These are phyloP conservation scores for Bucco capensis DNA, from an alignment of 2,113 vertebrate species.

Conservation along the genomic window DNA sequence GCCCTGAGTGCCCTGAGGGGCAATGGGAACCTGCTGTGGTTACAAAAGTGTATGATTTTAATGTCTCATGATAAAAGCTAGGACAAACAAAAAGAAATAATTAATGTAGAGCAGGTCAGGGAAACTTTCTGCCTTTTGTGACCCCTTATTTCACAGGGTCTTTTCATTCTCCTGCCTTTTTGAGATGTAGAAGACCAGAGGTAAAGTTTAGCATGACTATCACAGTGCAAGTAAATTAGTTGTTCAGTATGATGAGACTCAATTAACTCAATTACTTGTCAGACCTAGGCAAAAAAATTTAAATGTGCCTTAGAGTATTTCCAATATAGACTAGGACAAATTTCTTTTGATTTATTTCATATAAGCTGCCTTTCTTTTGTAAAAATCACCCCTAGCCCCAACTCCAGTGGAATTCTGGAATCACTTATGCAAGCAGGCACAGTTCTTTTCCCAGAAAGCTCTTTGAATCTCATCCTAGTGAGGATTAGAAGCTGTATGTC, in stretches of 20 bases:
- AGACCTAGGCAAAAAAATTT: background rate
- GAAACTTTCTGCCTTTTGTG: constrained; percentile 54
- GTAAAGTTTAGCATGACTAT: background rate
- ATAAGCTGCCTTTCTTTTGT: background rate
- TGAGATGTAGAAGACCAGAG: background rate
- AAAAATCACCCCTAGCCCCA: background rate
- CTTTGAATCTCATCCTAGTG: background rate
- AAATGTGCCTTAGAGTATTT: background rate
- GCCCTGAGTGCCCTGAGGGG: constrained; percentile 42
- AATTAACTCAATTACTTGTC: constrained; percentile 32
- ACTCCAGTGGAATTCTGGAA: background rate
- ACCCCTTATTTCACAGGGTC: constrained; percentile 1
- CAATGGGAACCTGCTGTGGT: constrained; percentile 65
- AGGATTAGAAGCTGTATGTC: background rate
- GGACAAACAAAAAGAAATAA: constrained; percentile 48
- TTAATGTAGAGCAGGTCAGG: constrained; percentile 43
- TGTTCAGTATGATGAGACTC: background rate
- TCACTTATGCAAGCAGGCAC: background rate
- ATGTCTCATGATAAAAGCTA: constrained; percentile 64
- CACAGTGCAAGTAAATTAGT: background rate
- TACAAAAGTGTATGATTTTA: constrained; percentile 67
- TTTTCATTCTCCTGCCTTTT: constrained; percentile 5
- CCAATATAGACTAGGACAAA: background rate
- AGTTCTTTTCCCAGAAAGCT: background rate
- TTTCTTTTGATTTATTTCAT: constrained; percentile 11